Conservation (phyloP, 1,140 invertebrate species). For the Coelopa frigida region DNA sequence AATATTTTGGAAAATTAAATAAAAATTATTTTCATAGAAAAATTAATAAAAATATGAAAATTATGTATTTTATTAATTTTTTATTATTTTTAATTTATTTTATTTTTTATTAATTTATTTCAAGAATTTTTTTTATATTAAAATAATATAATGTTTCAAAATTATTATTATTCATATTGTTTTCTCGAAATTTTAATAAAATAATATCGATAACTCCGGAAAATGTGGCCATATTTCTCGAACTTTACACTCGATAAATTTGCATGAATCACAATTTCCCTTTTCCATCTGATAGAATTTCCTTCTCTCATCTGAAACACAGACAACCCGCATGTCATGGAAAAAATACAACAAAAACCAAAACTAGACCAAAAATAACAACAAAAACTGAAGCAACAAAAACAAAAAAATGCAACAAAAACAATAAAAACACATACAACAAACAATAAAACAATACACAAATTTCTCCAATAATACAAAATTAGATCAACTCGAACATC, state of each 20-base stretch:
- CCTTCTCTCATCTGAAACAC: not conserved
- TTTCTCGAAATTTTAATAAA: too few species aligned
- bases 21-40: not conserved
- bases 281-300: not conserved
- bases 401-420: not conserved
- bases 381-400: not conserved
- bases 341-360: not conserved
- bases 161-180: slow-evolving; percentile 4
- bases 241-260: slow-evolving; percentile 2
- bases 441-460: not conserved
- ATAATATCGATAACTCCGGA: not conserved
- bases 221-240: not conserved
- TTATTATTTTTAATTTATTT: too few species aligned
- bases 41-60: slow-evolving; percentile 6
- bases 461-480: not conserved
- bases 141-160: slow-evolving; percentile 3
- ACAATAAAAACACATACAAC: not conserved
- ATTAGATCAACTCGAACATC: not conserved
- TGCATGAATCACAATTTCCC: slow-evolving; percentile 4
- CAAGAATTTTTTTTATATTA: not conserved
- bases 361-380: slow-evolving; percentile 1
- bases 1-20: not conserved
- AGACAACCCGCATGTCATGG: not conserved
- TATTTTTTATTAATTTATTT: too few species aligned
- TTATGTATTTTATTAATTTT: too few species aligned